A percentile compares a stretch with the other conserved stretches of the same genome.
Evolutionary conservation across 2,113 vertebrate species (phyloP).

Genomic region (Mus pahari): DNA sequence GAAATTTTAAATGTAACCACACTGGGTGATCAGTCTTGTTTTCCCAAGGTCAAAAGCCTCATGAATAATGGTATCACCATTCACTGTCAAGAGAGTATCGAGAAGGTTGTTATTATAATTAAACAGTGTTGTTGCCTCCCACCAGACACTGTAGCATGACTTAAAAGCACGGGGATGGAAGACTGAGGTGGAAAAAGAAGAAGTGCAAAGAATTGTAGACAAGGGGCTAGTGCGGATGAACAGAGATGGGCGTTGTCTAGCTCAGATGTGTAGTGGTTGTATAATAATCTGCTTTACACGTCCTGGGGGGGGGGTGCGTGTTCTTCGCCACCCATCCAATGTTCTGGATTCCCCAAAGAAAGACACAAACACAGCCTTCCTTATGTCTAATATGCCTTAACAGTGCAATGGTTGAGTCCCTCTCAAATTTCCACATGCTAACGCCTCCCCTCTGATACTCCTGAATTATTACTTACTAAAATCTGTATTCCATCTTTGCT

Average conservation of each 20-base stretch:
- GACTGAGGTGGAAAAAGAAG: neutral
- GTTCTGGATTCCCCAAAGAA: no score
- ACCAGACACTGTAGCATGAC: slow-evolving; percentile 59
- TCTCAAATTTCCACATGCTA: no score
- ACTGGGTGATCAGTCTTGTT: slow-evolving; percentile 70
- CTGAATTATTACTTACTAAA: no score
- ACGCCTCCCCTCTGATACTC: no score
- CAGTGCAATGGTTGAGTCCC: no score
- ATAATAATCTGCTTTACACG: no score
- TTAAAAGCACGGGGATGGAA: slow-evolving; percentile 54
- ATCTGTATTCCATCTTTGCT: no score
- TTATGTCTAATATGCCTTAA: no score
- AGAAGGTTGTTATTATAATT: slow-evolving; percentile 76
- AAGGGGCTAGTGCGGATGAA: neutral
- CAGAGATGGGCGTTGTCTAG: neutral
- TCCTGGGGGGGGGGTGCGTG: no score
- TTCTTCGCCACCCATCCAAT: no score
- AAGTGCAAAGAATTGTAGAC: neutral
- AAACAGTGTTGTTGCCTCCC: slow-evolving; percentile 75
- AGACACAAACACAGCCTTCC: no score
- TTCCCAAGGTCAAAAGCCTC: slow-evolving; percentile 74
- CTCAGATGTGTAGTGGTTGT: no score
- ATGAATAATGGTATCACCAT: slow-evolving; percentile 75
- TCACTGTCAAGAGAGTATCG: slow-evolving; percentile 71
- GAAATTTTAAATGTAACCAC: slow-evolving; percentile 75